phyloP scores from a whole-genome alignment of 1,140 invertebrate species.

The Drosophila nigrodunni region DNA sequence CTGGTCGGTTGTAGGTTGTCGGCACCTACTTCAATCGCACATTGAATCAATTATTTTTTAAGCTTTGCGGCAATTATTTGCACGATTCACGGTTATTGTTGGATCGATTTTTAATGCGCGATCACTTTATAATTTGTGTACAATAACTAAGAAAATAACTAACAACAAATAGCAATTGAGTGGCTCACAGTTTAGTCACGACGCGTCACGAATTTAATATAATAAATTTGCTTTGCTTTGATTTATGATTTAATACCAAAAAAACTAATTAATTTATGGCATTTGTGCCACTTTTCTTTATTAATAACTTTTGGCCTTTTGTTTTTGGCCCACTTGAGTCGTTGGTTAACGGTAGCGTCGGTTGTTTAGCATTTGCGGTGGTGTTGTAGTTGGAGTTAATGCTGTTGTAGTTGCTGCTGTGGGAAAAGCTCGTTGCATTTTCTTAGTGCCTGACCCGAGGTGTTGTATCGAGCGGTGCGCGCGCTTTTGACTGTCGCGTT shows the following conservation, averaged over 20 bases:
- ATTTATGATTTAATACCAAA: conserved; percentile 44
- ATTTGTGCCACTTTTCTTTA: conserved; percentile 9
- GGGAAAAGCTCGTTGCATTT: conserved; percentile 23
- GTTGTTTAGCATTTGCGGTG: conserved; percentile 7
- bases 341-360: conserved; percentile 12
- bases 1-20: not conserved
- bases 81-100: conserved; percentile 34
- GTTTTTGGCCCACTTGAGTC: conserved; percentile 21
- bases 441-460: conserved; percentile 16
- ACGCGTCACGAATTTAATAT: conserved; percentile 20
- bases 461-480: conserved; percentile 58
- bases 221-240: conserved; percentile 16
- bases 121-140: conserved; percentile 79
- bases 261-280: conserved; percentile 31
- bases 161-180: conserved; percentile 19
- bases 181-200: conserved; percentile 24
- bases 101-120: conserved; percentile 76
- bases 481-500: conserved; percentile 69
- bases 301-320: not conserved
- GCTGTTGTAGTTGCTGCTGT: not conserved
- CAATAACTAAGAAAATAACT: conserved; percentile 40
- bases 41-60: conserved; percentile 62
- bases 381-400: not conserved
- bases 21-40: conserved; percentile 42
- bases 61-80: conserved; percentile 64